Base-by-base conservation (phyloP, 2,888 invertebrate genomes). In the Bellardia pandia region DNA sequence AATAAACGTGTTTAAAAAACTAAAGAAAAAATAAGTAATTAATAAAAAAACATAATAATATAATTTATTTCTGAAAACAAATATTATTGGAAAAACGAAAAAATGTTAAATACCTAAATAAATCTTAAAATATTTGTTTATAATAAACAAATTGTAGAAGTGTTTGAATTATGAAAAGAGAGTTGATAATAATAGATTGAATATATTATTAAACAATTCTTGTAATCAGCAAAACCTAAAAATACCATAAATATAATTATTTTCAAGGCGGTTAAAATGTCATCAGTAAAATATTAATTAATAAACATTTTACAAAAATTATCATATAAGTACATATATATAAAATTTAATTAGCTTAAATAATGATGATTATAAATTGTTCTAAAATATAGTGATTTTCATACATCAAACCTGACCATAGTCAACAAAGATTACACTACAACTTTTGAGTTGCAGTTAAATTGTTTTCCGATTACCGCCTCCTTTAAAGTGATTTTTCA, bases 181-280 rank as follows among this genome's bases (percentile, higher is more conserved):
- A 13, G 13, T 45, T 16, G 30, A 75, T 14, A 23, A 42, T 40
- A 48, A 45, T 13, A 48, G 37, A 37, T 40, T 37, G 16, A 23
- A 48, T 16, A 16, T 51, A 64, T 8, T 62, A 33, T 62, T 62
- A 3, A 51, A 64, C 7, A 37, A 48, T 51, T 62, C 5, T 51
- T 64, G 7, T 51, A 66, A 76, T 76, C 76, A 66, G 64, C n/a
- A 42, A 64, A 64, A 23, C 14, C 30, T 76, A 76, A 76, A 66
- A 58, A 42, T 14, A 1, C 23, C 9, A 72, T 58, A 30, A 42
- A 11, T 37, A n/a, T 40, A 4, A 56, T 40, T 23, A n/a, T 56
- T 42, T 40, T 58, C 58, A 58, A 33, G n/a, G 33, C n/a, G n/a
- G n/a, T n/a, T 8, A 53, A 71, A 16, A 37, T 37, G 37, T 53